Conservation (phyloP, 2,888 invertebrate genomes). For the Geophilus truncorum region DNA sequence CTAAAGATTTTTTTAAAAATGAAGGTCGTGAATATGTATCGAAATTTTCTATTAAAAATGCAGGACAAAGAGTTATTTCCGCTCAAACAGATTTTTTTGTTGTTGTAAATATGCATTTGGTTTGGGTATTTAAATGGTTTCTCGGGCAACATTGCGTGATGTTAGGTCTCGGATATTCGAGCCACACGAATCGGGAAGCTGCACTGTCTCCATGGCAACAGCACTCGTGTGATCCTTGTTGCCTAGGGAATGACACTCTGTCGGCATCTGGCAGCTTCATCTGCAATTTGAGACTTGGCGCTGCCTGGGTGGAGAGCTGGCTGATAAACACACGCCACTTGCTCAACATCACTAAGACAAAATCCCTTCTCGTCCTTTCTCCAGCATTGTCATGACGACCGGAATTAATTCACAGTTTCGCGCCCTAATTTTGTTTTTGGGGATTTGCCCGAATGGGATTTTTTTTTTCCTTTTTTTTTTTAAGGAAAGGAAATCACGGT, state of each 20-base stretch:
- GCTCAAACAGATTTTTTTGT: neutral
- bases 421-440: neutral
- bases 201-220: neutral
- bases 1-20: neutral
- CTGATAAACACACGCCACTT: neutral
- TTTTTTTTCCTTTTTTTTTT: neutral
- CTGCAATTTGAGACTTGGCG: conserved; percentile 3
- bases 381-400: neutral
- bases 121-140: neutral
- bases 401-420: neutral
- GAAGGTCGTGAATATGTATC: neutral
- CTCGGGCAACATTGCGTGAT: neutral
- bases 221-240: conserved; percentile 10
- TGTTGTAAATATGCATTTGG: too few species aligned
- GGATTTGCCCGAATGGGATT: neutral
- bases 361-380: neutral
- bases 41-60: neutral
- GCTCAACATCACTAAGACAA: conserved; percentile 5
- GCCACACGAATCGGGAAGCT: neutral
- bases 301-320: conserved; percentile 7
- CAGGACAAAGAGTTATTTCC: neutral
- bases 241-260: conserved; percentile 10
- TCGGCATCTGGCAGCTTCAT: conserved; percentile 14
- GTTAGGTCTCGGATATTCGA: neutral
- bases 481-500: too few species aligned